Percentiles rank a stretch among this genome's conserved stretches.
Evolutionary conservation across 2,797 vertebrate genomes (phyloP).

Genomic region (Triplophysa yarkandensis): DNA sequence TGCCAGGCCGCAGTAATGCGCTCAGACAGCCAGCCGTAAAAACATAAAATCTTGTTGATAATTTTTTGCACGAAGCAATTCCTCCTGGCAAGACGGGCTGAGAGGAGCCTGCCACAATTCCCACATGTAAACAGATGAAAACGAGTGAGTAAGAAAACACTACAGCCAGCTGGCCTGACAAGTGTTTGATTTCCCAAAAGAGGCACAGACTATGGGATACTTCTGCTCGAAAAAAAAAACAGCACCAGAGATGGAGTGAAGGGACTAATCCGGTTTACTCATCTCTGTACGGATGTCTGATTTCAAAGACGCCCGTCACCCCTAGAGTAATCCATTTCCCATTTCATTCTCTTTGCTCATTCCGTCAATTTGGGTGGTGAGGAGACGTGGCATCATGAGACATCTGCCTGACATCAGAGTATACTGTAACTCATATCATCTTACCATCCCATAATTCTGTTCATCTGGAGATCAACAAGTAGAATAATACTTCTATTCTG

Average conservation of each 20-base stretch:
- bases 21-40: constrained; percentile 52
- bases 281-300: constrained; percentile 52
- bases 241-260: constrained; percentile 29
- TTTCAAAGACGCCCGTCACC: constrained; percentile 36
- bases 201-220: constrained; percentile 13
- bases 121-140: constrained; percentile 56
- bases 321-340: constrained; percentile 54
- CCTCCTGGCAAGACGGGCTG: constrained; percentile 45
- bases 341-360: constrained; percentile 30
- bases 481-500: neutral
- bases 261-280: constrained; percentile 61
- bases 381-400: neutral
- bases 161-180: constrained; percentile 51
- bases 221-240: constrained; percentile 1
- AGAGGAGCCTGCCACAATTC: constrained; percentile 39
- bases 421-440: neutral
- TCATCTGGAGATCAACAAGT: neutral
- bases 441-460: neutral
- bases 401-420: neutral
- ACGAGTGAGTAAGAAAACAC: constrained; percentile 45
- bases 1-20: constrained; percentile 41
- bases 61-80: constrained; percentile 53
- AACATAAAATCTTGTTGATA: constrained; percentile 55
- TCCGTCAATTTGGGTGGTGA: constrained; percentile 40
- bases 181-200: constrained; percentile 57